Evolutionary conservation across 37 sponge, comb jelly and placozoan species (phyloP).

Genomic region (Ephydatia muelleri): DNA sequence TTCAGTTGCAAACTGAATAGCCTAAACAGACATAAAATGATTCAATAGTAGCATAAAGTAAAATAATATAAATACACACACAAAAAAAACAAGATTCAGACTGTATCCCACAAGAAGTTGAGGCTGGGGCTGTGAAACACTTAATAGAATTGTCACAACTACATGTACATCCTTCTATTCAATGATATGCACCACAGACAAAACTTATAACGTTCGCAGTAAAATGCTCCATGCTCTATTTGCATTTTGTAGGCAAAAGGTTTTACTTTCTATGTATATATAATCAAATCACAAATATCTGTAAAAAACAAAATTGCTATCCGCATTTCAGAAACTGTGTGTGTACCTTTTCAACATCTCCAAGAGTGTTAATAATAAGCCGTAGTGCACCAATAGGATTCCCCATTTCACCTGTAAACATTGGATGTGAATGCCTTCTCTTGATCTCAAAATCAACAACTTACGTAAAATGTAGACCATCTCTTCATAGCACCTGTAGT

Average conservation of each 20-base stretch:
- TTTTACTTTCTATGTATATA: too few relatives aligned
- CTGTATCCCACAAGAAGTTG: neutral
- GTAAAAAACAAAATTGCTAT: neutral
- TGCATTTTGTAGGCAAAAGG: too few relatives aligned
- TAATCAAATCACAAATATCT: too few relatives aligned
- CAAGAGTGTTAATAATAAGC: slow-evolving; percentile 70
- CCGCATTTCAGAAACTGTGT: neutral
- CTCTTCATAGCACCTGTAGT: slow-evolving; percentile 57
- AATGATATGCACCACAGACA: too few relatives aligned
- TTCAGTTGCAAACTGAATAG: slow-evolving; percentile 93
- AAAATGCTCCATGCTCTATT: too few relatives aligned
- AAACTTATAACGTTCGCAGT: too few relatives aligned
- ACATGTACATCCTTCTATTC: too few relatives aligned
- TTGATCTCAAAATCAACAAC: neutral
- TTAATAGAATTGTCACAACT: neutral
- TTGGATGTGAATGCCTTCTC: neutral
- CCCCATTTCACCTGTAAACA: slow-evolving; percentile 79
- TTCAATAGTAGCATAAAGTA: neutral
- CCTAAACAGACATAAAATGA: slow-evolving; percentile 27
- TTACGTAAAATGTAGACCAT: slow-evolving; percentile 80
- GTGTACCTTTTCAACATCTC: slow-evolving; percentile 76
- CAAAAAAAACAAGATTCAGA: neutral
- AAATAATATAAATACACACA: too few relatives aligned
- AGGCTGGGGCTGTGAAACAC: neutral
- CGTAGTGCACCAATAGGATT: slow-evolving; percentile 75